Base-by-base conservation (phyloP, 2,888 invertebrate species). In the Zygaena filipendulae region DNA sequence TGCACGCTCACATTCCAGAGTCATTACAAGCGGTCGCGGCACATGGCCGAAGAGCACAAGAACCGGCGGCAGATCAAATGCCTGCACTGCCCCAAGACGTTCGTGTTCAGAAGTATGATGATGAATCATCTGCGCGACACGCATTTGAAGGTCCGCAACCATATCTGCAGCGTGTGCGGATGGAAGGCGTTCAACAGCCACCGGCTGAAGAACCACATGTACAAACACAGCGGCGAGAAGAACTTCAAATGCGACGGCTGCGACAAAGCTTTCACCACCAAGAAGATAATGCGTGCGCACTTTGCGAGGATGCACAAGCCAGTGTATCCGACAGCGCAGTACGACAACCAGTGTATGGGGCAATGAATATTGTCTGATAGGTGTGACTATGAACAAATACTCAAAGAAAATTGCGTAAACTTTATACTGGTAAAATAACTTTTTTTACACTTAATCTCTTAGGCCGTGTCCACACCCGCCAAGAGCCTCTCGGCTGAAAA, bases 171-270 rank as follows among this genome's bases (percentile, higher is more conserved):
- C 0, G 59, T 77, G 0, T 79, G 79, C 12, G 77, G 75, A 0
- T 75, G 64, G 63, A 71, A 66, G 25, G 71, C 77, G 0, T 74
- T 70, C 20, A 70, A 64, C 23, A 77, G 69, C 12, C 77, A 81
- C 25, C 55, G 84, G 0, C 48, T 85, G 27, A 81, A 80, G 39
- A 70, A 71, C 12, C 79, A 79, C 30, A 77, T 77, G 77, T 75
- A 63, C 13, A 77, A 75, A 13, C 77, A 77, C 16, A 75, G 72
- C 12, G 75, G 77, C 0, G 77, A 77, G 40, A 77, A 77, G 53
- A 75, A 74, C 30, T 77, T 77, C 25, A 70, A 70, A 20, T 77
- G 79, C 10, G 67, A 71, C 0, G 59, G 41, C 0, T 79, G 79
- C 22, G 71, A 70, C 3, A 77, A 77, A 27, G 66, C 72, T 0